phyloP scores from a whole-genome alignment of 2,113 vertebrate genomes.

The Bungarus multicinctus region DNA sequence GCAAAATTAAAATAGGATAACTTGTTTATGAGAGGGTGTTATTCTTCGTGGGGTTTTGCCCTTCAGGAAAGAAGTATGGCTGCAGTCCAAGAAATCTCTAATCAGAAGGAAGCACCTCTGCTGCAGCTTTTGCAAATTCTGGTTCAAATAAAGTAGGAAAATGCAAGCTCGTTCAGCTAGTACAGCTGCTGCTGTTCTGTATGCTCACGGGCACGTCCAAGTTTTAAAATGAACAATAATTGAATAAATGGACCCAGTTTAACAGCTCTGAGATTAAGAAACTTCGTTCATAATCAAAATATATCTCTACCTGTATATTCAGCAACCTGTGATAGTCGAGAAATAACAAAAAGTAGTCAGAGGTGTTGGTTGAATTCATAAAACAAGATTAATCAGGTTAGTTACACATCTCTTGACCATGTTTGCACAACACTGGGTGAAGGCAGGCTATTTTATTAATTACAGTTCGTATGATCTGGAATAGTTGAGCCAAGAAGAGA shows the following conservation, averaged over 20 bases:
- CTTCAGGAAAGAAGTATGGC: neutral
- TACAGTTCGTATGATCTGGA: neutral
- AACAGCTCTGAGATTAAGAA: neutral
- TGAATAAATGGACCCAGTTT: neutral
- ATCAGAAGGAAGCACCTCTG: neutral
- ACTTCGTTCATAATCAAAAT: neutral
- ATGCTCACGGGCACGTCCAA: neutral
- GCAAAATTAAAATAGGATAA: neutral
- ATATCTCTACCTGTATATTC: neutral
- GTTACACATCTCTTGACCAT: neutral
- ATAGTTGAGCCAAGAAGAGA: neutral
- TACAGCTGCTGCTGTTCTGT: neutral
- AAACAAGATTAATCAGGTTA: neutral
- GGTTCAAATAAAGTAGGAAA: no score
- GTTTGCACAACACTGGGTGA: neutral
- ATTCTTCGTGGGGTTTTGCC: rapidly evolving
- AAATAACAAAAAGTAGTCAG: neutral
- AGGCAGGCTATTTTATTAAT: neutral
- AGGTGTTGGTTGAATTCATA: neutral
- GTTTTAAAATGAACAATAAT: neutral
- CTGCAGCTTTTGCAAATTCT: neutral
- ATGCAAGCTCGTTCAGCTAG: neutral
- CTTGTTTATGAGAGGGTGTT: neutral
- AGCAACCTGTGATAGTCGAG: neutral
- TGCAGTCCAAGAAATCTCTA: neutral